Evolutionary conservation across 1,140 invertebrate species (phyloP), one percentile per base, ranked within the genome.

Genomic region (Neoseiulus cucumeris): DNA sequence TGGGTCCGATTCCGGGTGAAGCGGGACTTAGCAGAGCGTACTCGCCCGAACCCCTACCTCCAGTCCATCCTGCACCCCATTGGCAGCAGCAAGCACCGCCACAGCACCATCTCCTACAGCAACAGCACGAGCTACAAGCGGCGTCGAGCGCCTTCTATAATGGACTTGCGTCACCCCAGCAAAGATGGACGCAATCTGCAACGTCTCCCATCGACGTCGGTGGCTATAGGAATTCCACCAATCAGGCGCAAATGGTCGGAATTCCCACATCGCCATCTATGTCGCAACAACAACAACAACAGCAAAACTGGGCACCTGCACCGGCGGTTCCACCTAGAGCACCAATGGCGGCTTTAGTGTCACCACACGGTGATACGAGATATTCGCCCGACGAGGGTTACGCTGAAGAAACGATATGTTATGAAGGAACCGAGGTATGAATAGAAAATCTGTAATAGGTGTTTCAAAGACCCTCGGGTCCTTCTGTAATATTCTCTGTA

Each of bases 341-440:
- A 55, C 41, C 64, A 66, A 65, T 65, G 65, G 28, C 18, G 44
- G 7, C 59, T 29, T 2, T 68, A 69, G 22, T 55, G 67, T 65
- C 47, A 59, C 30, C 68, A 64, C 7, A 14, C 68, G 59, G 67
- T 64, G 30, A 66, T 68, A 29, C 67, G 68, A 81, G 87, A 71
- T 88, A 86, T 74, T 87, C 87, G 1, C 86, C 87, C 18, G 89
- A 91, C 72, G 88, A 91, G 75, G 86, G 87, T 18, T 91, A 89
- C 72, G 88, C 90, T 74, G 72, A 73, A 64, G 89, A 91, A 77
- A 87, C 66, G 87, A 59, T 59, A 59, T 59, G 51, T 25, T 59
- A 59, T 59, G 51, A 59, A 33, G 51, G 51, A 59, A 59, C 51
- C 33, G 51, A 59, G 33, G 51, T 59, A 59, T 59, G 51, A 59